A percentile compares a stretch with the other conserved stretches of the same genome.
phyloP scores from a whole-genome alignment of 1,140 invertebrate species.

The Bicyclus anynana region DNA sequence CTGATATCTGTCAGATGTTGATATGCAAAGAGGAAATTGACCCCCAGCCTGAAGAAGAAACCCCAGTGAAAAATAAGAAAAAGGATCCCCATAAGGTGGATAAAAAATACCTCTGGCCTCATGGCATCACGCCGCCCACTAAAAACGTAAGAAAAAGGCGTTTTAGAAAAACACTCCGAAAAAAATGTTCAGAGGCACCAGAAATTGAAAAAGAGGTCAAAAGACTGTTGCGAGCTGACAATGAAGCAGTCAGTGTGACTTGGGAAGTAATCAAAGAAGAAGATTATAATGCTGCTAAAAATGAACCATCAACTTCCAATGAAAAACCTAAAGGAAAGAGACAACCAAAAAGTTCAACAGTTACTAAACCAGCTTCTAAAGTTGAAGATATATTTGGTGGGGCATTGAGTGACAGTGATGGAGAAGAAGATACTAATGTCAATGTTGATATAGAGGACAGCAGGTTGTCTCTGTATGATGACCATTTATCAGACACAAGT shows the following conservation, averaged over 20 bases:
- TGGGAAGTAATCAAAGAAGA: conserved; percentile 97
- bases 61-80: conserved; percentile 90
- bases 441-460: conserved; percentile 89
- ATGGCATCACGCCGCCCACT: conserved; percentile 95
- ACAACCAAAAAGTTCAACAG: conserved; percentile 44
- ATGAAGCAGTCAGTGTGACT: conserved; percentile 92
- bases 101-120: conserved; percentile 95
- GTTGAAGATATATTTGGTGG: conserved; percentile 92
- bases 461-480: conserved; percentile 85
- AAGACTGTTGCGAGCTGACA: conserved; percentile 92
- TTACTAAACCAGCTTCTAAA: conserved; percentile 55
- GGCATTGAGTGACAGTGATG: conserved; percentile 89
- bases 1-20: conserved; percentile 95
- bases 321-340: conserved; percentile 47
- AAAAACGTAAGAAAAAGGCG: conserved; percentile 96
- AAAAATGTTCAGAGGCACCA: conserved; percentile 97
- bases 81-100: conserved; percentile 95
- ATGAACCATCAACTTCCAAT: conserved; percentile 68
- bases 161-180: conserved; percentile 96
- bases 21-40: conserved; percentile 93
- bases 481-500: conserved; percentile 86
- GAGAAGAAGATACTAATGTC: conserved; percentile 85
- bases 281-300: conserved; percentile 80
- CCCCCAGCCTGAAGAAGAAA: conserved; percentile 87
- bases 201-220: conserved; percentile 99